A percentile compares a stretch with the other conserved stretches of the same genome.
phyloP scores from a whole-genome alignment of 2,888 invertebrate genomes.

The Siphlonurus alternatus region DNA sequence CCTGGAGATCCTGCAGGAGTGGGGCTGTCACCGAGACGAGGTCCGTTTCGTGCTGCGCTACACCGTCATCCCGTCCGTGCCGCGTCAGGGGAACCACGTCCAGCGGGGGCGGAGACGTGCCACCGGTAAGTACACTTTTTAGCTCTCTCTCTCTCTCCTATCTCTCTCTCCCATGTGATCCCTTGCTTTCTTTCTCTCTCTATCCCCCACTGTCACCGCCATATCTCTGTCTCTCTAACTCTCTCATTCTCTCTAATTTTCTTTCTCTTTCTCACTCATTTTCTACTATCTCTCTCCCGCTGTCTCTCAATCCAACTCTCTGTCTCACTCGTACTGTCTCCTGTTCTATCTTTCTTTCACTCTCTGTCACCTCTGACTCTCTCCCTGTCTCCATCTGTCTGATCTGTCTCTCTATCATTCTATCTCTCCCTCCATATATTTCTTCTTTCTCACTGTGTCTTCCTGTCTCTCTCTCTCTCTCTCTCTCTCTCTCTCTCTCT shows the following conservation, averaged over 20 bases:
- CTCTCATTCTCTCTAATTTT: not conserved
- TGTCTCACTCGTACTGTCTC: not conserved
- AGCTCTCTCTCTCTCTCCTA: not conserved
- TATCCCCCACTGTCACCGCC: not conserved
- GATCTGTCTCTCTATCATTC: not conserved
- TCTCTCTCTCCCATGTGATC: not conserved
- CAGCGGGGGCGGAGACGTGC: not conserved
- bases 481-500: not conserved
- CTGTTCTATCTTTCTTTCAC: not conserved
- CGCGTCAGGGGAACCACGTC: not conserved
- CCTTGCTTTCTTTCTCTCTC: not conserved
- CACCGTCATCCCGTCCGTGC: conserved; percentile 20
- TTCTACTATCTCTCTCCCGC: not conserved
- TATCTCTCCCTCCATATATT: not conserved
- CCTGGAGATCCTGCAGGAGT: conserved; percentile 40
- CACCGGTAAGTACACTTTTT: no score
- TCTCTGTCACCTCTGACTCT: not conserved
- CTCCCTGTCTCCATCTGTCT: not conserved
- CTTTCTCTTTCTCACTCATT: not conserved
- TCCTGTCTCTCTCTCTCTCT: not conserved
- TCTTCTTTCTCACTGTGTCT: not conserved
- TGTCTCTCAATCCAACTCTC: no score
- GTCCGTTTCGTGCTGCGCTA: conserved; percentile 43
- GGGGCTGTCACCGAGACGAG: conserved; percentile 30
- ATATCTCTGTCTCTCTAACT: not conserved